Conservation (phyloP, 1,140 invertebrate species). For the Lordiphosa clarofinis region DNA sequence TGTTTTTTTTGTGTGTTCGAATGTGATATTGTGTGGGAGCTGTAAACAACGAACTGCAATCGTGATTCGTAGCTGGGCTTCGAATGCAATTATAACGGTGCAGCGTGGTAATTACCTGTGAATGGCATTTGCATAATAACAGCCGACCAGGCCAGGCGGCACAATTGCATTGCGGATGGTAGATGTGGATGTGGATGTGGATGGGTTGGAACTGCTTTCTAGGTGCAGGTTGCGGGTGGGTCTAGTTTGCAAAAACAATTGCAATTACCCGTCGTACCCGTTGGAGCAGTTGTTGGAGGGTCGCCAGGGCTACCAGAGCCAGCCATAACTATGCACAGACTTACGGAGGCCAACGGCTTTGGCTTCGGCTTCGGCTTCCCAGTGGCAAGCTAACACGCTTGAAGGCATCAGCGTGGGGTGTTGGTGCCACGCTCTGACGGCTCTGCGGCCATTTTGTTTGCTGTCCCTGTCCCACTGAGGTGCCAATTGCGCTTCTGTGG, state of each 20-base stretch:
- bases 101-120: conserved; percentile 79
- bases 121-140: no score
- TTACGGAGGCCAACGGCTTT: conserved; percentile 17
- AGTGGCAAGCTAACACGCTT: no score
- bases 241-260: conserved; percentile 45
- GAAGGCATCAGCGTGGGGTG: no score
- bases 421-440: conserved; percentile 68
- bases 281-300: neutral
- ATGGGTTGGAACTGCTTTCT: no score
- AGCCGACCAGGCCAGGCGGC: conserved; percentile 24
- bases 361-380: no score
- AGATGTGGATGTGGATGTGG: no score
- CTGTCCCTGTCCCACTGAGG: no score
- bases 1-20: conserved; percentile 11
- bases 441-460: conserved; percentile 63
- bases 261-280: conserved; percentile 47
- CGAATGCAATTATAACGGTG: conserved; percentile 79
- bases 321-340: neutral
- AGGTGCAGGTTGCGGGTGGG: conserved; percentile 38
- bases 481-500: conserved; percentile 19
- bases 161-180: conserved; percentile 31
- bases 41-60: conserved; percentile 48
- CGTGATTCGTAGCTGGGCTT: conserved; percentile 77
- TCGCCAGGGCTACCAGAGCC: conserved; percentile 2
- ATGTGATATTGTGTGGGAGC: conserved; percentile 11